A percentile compares a stretch with the other conserved stretches of the same genome.
These are phyloP conservation scores for Bolinopsis microptera DNA, from an alignment of 37 sponge, comb jelly and placozoan species.

Conservation along the genomic window DNA sequence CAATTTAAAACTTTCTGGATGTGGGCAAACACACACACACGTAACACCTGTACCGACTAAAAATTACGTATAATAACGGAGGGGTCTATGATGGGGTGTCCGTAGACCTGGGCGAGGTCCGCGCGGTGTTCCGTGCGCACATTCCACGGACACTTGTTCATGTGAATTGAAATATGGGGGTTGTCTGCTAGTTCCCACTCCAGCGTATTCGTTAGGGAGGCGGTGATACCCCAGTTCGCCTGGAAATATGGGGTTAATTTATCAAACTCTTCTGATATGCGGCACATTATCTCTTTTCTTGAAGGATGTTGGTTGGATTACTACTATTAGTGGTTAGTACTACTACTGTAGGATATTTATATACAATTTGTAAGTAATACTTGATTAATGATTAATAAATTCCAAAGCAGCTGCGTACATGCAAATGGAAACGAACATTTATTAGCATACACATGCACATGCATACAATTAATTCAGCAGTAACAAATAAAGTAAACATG, in stretches of 20 bases:
- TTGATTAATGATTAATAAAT: background rate
- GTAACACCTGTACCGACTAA: background rate
- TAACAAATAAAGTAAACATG: no score
- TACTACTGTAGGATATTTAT: background rate
- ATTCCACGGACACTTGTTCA: background rate
- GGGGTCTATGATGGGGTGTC: constrained; percentile 7
- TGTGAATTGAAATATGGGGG: constrained; percentile 20
- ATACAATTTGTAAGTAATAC: no score
- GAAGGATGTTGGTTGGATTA: no score
- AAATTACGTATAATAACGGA: background rate
- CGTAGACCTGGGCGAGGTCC: constrained; percentile 10
- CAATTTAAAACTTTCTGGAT: no score
- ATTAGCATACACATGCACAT: no score
- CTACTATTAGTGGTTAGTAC: no score
- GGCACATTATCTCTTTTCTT: no score
- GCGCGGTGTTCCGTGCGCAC: constrained; percentile 18
- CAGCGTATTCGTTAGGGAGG: constrained; percentile 20
- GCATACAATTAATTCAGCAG: no score
- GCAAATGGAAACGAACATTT: no score
- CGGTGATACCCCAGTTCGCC: constrained; percentile 46
- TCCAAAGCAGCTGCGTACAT: no score
- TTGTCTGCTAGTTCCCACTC: constrained; percentile 38
- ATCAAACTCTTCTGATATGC: no score
- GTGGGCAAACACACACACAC: background rate
- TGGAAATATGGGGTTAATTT: background rate